Evolutionary conservation across 2,113 vertebrate species (phyloP), one percentile per base, ranked within the genome.

Genomic region (Ellobius talpinus): DNA sequence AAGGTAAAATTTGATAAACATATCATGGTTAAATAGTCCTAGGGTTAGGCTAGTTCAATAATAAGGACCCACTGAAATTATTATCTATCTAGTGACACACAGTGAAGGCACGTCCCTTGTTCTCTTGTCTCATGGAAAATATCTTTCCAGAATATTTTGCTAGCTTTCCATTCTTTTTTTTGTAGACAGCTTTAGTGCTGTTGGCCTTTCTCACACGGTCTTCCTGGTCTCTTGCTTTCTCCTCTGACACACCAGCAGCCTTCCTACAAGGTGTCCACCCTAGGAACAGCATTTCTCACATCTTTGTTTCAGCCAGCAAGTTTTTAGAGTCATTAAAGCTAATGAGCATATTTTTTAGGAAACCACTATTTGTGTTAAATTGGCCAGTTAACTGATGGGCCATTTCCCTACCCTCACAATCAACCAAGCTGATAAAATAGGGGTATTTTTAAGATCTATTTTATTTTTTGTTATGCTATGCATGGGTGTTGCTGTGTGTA

Each of bases 301-400:
- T 39, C 26, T 88, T 68, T 96, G 63, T 42, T 90, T 90, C 39
- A 26, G 61, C 12, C 89, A 96, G 33, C 42, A 72, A 36, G 31
- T n/a, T 33, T 93, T 95, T 90, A n/a, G 82, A 45, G 70, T 14
- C 90, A 66, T 68, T 87, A 87, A 87, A 93, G 39, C 17, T 84
- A 68, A 96, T 86, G 8, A 47, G 7, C 0, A 17, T 84, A 7
- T 90, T 89, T 94, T 86, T 1, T 19, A 45, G 55, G 82, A 93
- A 96, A 91, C n/a, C 66, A 87, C 23, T 16, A 36, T 89, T 87
- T 95, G 81, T 42, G 74, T 5, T 90, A 61, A 94, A 93, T 26
- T 82, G 19, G 72, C 70, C 36, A 68, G 79, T 88, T 6, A 87
- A 61, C 61, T 73, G 39, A 93, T 31, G 39, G 5, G 24, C 16